These are phyloP conservation scores for Zophobas morio DNA, from an alignment of 1,140 invertebrate genomes.

Conservation along the genomic window DNA sequence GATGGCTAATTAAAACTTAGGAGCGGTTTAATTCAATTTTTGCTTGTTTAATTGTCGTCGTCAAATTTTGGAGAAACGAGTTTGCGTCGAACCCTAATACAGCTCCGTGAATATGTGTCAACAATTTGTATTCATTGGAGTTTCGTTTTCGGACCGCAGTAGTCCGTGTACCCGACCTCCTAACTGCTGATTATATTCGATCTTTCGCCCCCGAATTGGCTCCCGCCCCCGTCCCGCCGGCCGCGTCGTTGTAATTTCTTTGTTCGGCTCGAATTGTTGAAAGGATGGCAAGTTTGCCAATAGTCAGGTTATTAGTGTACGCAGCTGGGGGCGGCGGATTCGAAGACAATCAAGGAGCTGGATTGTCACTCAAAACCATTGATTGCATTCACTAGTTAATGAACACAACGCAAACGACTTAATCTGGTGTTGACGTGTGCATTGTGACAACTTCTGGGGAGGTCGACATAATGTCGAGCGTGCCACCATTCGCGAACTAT, in stretches of 20 bases:
- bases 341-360: slow-evolving; percentile 38
- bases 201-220: too few relatives aligned
- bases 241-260: slow-evolving; percentile 28
- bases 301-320: slow-evolving; percentile 39
- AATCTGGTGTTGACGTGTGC: slow-evolving; percentile 40
- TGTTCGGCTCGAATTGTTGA: slow-evolving; percentile 10
- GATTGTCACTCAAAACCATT: slow-evolving; percentile 40
- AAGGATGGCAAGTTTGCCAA: slow-evolving; percentile 39
- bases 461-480: slow-evolving; percentile 24
- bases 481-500: slow-evolving; percentile 20
- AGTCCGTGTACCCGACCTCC: too few relatives aligned
- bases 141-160: too few relatives aligned
- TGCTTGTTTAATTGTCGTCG: too few relatives aligned
- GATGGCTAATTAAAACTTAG: too few relatives aligned
- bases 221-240: not conserved
- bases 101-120: too few relatives aligned
- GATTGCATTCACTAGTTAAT: slow-evolving; percentile 38
- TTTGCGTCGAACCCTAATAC: too few relatives aligned
- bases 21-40: too few relatives aligned
- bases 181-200: too few relatives aligned
- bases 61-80: too few relatives aligned
- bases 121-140: too few relatives aligned
- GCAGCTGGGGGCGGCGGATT: slow-evolving; percentile 37
- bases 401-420: slow-evolving; percentile 39
- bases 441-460: slow-evolving; percentile 37